These are phyloP conservation scores for Drosophila nr. perissopoda DNA, from an alignment of 2,888 invertebrate genomes.

Conservation along the genomic window DNA sequence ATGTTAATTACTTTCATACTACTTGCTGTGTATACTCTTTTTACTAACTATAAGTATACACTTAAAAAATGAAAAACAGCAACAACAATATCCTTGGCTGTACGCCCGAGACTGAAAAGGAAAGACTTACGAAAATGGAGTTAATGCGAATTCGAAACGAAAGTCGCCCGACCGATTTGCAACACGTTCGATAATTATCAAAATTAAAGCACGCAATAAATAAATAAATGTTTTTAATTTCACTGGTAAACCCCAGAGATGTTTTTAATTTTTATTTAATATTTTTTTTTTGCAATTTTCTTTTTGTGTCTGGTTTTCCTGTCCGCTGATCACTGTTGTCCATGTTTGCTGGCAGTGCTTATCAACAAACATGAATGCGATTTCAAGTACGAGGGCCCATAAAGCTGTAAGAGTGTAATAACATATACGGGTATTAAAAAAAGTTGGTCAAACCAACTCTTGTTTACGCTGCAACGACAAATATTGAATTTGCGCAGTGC, in stretches of 20 bases:
- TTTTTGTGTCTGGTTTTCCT: conserved; percentile 30
- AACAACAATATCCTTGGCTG: conserved; percentile 3
- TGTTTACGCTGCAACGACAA: conserved; percentile 46
- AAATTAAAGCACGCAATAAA: conserved; percentile 53
- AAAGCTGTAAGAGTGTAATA: conserved; percentile 2
- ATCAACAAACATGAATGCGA: conserved; percentile 36
- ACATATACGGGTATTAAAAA: conserved; percentile 24
- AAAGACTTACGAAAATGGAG: not conserved
- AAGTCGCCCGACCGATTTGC: conserved; percentile 49
- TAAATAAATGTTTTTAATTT: conserved; percentile 50
- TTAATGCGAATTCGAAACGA: conserved; percentile 37
- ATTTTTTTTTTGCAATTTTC: conserved; percentile 10
- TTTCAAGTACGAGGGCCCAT: conserved; percentile 40
- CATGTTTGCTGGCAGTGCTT: conserved; percentile 47
- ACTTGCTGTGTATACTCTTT: not conserved
- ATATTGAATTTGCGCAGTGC: conserved; percentile 57
- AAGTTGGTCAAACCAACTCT: conserved; percentile 65
- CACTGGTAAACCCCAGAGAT: conserved; percentile 7
- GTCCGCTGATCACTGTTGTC: not conserved
- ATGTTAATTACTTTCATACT: not conserved
- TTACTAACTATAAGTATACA: not conserved
- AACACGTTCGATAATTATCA: conserved; percentile 51
- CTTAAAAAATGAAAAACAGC: not conserved
- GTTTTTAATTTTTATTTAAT: conserved; percentile 1
- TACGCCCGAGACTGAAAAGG: conserved; percentile 6